A percentile compares a stretch with the other conserved stretches of the same genome.
These are phyloP conservation scores for Prionailurus bengalensis DNA, from an alignment of 2,113 vertebrate genomes.

Conservation along the genomic window DNA sequence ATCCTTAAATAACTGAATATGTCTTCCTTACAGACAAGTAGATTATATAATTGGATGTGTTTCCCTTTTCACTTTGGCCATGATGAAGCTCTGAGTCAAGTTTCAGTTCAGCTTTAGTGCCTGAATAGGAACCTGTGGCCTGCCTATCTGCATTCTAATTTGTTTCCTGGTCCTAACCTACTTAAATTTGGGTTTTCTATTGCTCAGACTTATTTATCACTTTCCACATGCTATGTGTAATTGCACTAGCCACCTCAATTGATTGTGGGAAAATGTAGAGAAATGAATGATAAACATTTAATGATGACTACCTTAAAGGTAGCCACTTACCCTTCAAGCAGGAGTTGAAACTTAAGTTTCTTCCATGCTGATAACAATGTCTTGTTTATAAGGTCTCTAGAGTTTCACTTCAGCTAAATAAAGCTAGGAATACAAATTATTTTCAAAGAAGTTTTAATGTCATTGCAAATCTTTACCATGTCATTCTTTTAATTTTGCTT, in stretches of 20 bases:
- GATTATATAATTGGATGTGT: neutral
- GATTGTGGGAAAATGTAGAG: neutral
- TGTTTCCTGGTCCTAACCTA: neutral
- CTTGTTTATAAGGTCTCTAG: neutral
- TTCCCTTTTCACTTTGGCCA: neutral
- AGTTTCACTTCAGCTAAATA: neutral
- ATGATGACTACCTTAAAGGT: neutral
- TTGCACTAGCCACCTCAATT: neutral
- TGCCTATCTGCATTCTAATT: conserved; percentile 22
- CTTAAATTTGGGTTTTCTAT: conserved; percentile 4
- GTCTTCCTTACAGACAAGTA: neutral
- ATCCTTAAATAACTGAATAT: neutral
- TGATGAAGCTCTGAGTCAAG: neutral
- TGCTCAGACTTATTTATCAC: neutral
- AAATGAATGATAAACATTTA: neutral
- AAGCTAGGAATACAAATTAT: neutral
- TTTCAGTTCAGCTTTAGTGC: neutral
- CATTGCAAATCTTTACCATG: neutral
- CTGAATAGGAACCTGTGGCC: neutral
- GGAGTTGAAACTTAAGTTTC: neutral
- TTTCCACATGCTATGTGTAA: neutral
- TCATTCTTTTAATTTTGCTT: neutral
- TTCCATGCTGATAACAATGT: neutral
- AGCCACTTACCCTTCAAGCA: neutral
- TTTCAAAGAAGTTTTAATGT: conserved; percentile 6